These are phyloP conservation scores for Epinotia ramella DNA, from an alignment of 2,888 invertebrate species.

Conservation along the genomic window DNA sequence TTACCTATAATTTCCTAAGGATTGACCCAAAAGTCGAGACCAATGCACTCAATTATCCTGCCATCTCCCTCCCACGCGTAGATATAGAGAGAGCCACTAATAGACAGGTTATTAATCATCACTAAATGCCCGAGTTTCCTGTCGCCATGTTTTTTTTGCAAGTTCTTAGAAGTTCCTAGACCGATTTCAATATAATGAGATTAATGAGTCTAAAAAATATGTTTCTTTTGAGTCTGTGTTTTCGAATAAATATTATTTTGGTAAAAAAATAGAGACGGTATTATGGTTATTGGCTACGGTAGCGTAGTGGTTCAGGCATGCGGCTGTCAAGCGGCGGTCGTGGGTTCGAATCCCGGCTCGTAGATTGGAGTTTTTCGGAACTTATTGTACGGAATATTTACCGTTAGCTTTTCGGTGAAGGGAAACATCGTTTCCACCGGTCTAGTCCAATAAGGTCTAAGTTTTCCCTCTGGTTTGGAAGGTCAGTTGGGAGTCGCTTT, in stretches of 20 bases:
- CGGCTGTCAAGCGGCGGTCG: too few species aligned
- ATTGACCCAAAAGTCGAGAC: constrained; percentile 46
- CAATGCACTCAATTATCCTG: constrained; percentile 38
- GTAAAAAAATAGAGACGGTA: too few species aligned
- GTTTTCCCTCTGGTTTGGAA: too few species aligned
- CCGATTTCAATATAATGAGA: constrained; percentile 19
- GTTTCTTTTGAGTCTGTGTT: background rate
- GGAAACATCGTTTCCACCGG: too few species aligned
- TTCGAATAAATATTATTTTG: background rate
- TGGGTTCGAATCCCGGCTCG: too few species aligned
- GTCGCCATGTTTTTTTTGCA: constrained; percentile 53
- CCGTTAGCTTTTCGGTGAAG: too few species aligned
- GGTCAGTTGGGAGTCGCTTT: too few species aligned
- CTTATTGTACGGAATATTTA: too few species aligned
- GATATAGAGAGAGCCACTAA: constrained; percentile 13
- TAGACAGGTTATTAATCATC: constrained; percentile 44
- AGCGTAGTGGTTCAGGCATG: too few species aligned
- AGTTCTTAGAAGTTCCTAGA: constrained; percentile 33
- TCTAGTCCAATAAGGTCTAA: too few species aligned
- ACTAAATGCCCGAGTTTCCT: constrained; percentile 54
- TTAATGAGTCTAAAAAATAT: constrained; percentile 3
- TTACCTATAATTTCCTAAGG: constrained; percentile 58
- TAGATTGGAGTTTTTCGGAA: too few species aligned
- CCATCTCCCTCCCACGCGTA: constrained; percentile 12
- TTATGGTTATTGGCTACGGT: too few species aligned